Evolutionary conservation across 2,113 vertebrate species (phyloP).

Genomic region (Marmota monax): DNA sequence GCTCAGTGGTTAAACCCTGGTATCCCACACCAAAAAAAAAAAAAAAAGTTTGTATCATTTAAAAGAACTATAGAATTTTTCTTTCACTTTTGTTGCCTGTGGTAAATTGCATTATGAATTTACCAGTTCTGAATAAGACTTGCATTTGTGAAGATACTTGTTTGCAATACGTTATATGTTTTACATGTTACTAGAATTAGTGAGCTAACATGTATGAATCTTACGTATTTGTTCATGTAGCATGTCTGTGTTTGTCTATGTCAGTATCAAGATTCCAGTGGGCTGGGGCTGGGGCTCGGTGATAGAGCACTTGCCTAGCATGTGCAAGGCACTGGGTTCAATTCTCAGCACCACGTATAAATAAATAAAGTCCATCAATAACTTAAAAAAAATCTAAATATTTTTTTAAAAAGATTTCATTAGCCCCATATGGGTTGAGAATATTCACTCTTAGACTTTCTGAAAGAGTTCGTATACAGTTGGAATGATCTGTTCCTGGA

Average conservation of each 20-base stretch:
- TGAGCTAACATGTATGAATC: background rate
- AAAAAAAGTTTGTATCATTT: background rate
- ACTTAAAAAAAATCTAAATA: too few species aligned
- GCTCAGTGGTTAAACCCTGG: background rate
- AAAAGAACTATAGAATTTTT: background rate
- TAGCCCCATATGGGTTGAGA: background rate
- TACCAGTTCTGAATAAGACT: background rate
- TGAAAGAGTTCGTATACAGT: background rate
- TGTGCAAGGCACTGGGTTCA: too few species aligned
- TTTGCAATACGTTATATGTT: background rate
- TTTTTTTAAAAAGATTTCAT: background rate
- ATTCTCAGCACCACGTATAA: too few species aligned
- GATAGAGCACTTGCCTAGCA: too few species aligned
- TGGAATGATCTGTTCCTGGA: background rate
- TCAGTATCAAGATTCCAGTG: background rate
- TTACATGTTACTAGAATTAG: background rate
- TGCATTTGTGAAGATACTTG: background rate
- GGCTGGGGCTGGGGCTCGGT: too few species aligned
- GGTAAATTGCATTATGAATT: constrained; percentile 4
- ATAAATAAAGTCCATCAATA: too few species aligned
- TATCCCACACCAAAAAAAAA: too few species aligned
- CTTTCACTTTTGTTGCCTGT: background rate
- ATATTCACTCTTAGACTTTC: background rate
- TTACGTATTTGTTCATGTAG: background rate
- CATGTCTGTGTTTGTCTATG: background rate